Conservation (phyloP, 2,888 invertebrate species). For the Andrena dorsata region DNA sequence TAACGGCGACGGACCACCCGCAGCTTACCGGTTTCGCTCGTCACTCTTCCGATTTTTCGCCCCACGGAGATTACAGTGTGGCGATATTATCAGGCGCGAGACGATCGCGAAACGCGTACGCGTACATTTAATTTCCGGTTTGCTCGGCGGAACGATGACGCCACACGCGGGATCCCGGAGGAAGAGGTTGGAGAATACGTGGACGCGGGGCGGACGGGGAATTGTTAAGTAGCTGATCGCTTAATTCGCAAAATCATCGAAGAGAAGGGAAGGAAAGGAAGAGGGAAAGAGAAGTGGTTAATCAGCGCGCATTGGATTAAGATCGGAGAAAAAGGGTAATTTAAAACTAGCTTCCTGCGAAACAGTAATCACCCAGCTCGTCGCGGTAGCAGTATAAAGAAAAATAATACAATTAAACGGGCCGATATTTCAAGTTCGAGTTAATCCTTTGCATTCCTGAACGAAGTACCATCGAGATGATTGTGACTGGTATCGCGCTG, state of each 20-base stretch:
- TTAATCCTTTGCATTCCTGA: constrained; percentile 29
- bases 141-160: constrained; percentile 26
- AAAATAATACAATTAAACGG: constrained; percentile 32
- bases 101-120: constrained; percentile 36
- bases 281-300: not conserved
- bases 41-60: constrained; percentile 49
- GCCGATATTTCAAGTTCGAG: constrained; percentile 26
- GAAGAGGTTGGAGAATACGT: constrained; percentile 17
- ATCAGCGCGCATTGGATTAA: constrained; percentile 25
- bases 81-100: constrained; percentile 55
- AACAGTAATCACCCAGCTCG: constrained; percentile 26
- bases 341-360: constrained; percentile 33
- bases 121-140: constrained; percentile 66
- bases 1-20: constrained; percentile 56
- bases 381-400: not conserved
- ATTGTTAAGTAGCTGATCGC: constrained; percentile 28
- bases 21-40: constrained; percentile 29
- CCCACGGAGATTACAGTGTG: constrained; percentile 43
- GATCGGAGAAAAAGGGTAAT: constrained; percentile 5
- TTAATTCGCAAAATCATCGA: constrained; percentile 43
- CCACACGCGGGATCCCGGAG: constrained; percentile 4
- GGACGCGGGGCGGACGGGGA: not conserved
- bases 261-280: not conserved
- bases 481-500: constrained; percentile 4
- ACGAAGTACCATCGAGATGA: not conserved